phyloP scores from a whole-genome alignment of 2,888 invertebrate species.

The Callinectes sapidus region DNA sequence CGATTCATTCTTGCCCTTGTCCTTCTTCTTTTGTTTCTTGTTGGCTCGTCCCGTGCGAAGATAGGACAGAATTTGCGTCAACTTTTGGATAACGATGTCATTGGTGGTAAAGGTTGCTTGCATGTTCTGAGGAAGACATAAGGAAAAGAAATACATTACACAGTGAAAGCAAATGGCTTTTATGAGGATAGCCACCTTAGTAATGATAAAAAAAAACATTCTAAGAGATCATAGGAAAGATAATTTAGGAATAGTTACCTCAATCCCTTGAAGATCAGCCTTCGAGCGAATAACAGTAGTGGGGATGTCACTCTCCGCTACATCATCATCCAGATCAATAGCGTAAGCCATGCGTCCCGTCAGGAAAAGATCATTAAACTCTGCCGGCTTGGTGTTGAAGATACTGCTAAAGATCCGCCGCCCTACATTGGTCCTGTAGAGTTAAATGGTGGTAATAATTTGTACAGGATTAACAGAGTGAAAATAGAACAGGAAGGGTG shows the following conservation, averaged over 20 bases:
- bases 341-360: slow-evolving; percentile 99
- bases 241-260: slow-evolving; percentile 75
- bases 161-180: too few species aligned
- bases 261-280: slow-evolving; percentile 87
- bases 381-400: slow-evolving; percentile 79
- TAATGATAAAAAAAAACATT: background rate
- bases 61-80: slow-evolving; percentile 97
- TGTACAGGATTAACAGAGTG: too few species aligned
- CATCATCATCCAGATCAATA: slow-evolving; percentile 93
- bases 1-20: slow-evolving; percentile 78
- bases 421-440: slow-evolving; percentile 64
- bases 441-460: background rate
- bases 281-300: slow-evolving; percentile 95
- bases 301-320: slow-evolving; percentile 92
- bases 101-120: slow-evolving; percentile 80
- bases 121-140: slow-evolving; percentile 62
- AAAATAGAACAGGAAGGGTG: too few species aligned
- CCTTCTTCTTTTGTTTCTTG: slow-evolving; percentile 81
- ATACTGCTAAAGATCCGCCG: slow-evolving; percentile 73
- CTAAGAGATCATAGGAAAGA: background rate
- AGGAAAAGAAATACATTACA: background rate
- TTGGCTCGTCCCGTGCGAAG: slow-evolving; percentile 91
- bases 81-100: slow-evolving; percentile 91
- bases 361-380: slow-evolving; percentile 92
- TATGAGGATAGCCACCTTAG: too few species aligned